Conservation (phyloP, 2,888 invertebrate species). For the Lycaena phlaeas region DNA sequence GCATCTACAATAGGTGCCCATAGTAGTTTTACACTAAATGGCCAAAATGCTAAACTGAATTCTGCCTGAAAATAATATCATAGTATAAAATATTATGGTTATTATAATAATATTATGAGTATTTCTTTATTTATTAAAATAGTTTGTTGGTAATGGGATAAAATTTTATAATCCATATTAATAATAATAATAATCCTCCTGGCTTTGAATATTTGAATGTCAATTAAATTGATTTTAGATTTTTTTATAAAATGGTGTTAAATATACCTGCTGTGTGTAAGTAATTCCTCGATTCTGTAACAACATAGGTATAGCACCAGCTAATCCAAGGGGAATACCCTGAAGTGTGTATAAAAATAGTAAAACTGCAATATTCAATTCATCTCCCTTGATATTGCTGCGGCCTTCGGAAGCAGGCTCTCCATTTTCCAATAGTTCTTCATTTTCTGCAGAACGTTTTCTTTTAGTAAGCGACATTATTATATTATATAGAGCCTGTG, state of each 20-base stretch:
- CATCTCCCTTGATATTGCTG: slow-evolving; percentile 80
- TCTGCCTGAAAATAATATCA: slow-evolving; percentile 78
- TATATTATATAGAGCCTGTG: slow-evolving; percentile 43
- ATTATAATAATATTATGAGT: too few species aligned
- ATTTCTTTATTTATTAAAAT: too few species aligned
- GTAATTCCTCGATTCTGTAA: slow-evolving; percentile 93
- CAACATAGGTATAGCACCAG: slow-evolving; percentile 95
- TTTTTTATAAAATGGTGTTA: background rate
- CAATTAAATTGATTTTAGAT: slow-evolving; percentile 6
- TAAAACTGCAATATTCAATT: slow-evolving; percentile 86
- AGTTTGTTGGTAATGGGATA: too few species aligned
- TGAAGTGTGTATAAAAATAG: slow-evolving; percentile 94
- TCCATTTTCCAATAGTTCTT: slow-evolving; percentile 59
- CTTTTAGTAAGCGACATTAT: slow-evolving; percentile 60
- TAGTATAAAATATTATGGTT: background rate
- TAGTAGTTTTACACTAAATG: slow-evolving; percentile 91
- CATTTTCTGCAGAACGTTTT: slow-evolving; percentile 47
- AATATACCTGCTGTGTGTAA: slow-evolving; percentile 91
- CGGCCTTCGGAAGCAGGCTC: slow-evolving; percentile 31
- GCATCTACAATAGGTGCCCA: slow-evolving; percentile 99
- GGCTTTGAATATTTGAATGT: too few species aligned
- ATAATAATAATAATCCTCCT: too few species aligned
- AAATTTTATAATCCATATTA: too few species aligned
- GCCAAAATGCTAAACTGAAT: slow-evolving; percentile 96
- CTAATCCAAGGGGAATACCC: slow-evolving; percentile 95